Conservation (phyloP, 2,797 vertebrate species). For the Gymnothorax javanicus region DNA sequence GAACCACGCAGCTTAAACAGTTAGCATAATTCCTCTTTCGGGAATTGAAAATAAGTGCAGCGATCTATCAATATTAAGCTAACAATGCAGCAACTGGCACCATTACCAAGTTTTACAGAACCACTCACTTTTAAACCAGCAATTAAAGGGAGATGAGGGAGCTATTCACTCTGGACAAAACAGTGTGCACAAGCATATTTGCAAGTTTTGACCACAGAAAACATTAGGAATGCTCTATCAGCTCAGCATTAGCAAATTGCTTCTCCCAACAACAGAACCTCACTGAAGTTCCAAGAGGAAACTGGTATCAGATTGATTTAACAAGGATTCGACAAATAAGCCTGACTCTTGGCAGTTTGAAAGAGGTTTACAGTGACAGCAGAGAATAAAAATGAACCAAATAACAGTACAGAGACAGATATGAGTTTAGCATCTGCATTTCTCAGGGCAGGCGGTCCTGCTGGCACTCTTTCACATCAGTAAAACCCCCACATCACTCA, state of each 20-base stretch:
- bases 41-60: not conserved
- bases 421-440: slow-evolving; percentile 4
- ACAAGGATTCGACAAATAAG: not conserved
- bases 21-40: not conserved
- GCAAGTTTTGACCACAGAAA: not conserved
- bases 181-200: not conserved
- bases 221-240: not conserved
- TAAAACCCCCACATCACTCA: slow-evolving; percentile 1
- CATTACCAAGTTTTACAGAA: not conserved
- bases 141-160: not conserved
- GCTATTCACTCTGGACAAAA: not conserved
- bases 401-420: not conserved
- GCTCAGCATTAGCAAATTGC: not conserved
- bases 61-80: not conserved
- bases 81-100: not conserved
- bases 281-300: not conserved
- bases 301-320: slow-evolving; percentile 13
- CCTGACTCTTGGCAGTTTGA: not conserved
- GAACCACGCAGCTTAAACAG: not conserved
- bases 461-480: slow-evolving; percentile 10
- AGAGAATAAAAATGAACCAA: slow-evolving; percentile 15
- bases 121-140: not conserved
- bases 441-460: not conserved
- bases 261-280: not conserved
- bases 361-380: slow-evolving; percentile 6